Evolutionary conservation across 2,113 vertebrate genomes (phyloP).

Genomic region (Chamaea fasciata): DNA sequence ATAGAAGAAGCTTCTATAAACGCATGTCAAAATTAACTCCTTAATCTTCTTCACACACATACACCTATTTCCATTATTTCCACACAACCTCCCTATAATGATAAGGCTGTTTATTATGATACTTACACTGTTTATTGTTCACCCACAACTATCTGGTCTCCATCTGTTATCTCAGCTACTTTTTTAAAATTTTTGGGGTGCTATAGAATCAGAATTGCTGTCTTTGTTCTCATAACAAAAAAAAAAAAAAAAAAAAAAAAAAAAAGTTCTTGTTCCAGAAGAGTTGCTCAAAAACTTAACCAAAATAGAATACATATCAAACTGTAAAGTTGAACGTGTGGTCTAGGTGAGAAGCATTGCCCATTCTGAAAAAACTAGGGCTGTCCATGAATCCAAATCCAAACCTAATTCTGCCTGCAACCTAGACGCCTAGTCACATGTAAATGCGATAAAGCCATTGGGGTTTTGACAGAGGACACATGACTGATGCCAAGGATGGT

Average conservation of each 20-base stretch:
- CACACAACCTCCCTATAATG: not conserved
- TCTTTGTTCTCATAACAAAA: not conserved
- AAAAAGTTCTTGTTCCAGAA: not conserved
- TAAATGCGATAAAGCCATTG: not conserved
- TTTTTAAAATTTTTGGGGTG: not conserved
- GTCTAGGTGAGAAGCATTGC: not conserved
- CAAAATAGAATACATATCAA: not conserved
- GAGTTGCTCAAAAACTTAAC: not conserved
- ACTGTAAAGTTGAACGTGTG: not conserved
- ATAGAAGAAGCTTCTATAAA: not conserved
- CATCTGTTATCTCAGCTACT: not conserved
- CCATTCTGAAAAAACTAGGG: not conserved
- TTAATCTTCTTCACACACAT: not conserved
- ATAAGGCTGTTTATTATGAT: not conserved
- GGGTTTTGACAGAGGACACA: not conserved
- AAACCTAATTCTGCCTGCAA: not conserved
- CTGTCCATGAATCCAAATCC: not conserved
- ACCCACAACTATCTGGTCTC: not conserved
- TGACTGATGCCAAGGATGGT: not conserved
- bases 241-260: not conserved
- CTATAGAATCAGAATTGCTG: not conserved
- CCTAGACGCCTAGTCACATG: not conserved
- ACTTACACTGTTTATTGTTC: not conserved
- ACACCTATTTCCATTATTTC: not conserved
- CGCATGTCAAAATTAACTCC: not conserved